Evolutionary conservation across 2,797 vertebrate genomes (phyloP), one percentile per base, ranked within the genome.

Genomic region (Hylomyscus alleni): DNA sequence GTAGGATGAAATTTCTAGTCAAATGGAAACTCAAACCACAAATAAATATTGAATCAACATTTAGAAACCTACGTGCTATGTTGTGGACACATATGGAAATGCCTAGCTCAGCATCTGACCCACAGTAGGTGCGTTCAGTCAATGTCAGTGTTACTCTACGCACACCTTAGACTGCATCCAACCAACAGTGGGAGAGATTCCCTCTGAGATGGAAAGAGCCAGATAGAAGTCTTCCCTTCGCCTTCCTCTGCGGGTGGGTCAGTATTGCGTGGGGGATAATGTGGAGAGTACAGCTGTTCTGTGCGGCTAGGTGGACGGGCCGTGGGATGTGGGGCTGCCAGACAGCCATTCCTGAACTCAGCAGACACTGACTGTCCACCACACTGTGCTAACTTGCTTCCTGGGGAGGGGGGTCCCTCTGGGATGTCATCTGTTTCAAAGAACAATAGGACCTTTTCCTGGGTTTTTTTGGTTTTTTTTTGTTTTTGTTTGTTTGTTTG

Each of bases 21-120:
- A 85, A 75, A 62, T 69, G 76, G 83, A 94, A 94, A 85, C 19
- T 37, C 4, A 20, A 81, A 65, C 26, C 34, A 94, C 73, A 89
- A 85, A 94, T 73, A 89, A 85, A 84, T 52, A 91, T 89, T 24
- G 50, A 76, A 77, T 86, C 13, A 69, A 19, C 67, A 58, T 58
- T 47, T 24, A 56, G 76, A 94, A 94, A 91, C 34, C 60, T 34
- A 78, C 17, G 1, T 13, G 13, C 54, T 60, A 54, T 60, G n/a
- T 85, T 82, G 44, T 37, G n/a, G 34, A 24, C 73, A 89, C 77
- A 62, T 40, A 75, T 22, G 29, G 82, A 87, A 89, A 72, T 72
- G 67, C 72, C 31, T 80, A 29, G 50, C 50, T 88, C 83, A 80
- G 69, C 17, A 10, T 83, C 85, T 47, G 80, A 95, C 34, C 22